These are phyloP conservation scores for Cephonodes hylas DNA, from an alignment of 2,888 invertebrate species.

Conservation along the genomic window DNA sequence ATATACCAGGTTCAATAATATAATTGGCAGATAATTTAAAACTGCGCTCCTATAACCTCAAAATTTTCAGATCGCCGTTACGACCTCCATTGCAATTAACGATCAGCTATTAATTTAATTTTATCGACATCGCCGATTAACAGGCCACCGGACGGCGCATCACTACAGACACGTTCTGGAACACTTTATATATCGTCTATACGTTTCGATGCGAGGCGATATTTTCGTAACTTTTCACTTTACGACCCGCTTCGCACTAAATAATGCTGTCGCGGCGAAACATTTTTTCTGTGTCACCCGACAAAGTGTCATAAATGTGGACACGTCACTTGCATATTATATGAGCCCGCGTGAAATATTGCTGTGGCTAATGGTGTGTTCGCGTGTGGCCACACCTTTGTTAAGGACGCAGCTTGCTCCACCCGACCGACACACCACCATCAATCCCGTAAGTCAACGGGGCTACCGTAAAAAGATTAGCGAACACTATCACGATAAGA, in stretches of 20 bases:
- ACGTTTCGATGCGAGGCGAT: constrained; percentile 20
- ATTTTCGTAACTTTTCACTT: constrained; percentile 41
- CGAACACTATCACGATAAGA: neutral
- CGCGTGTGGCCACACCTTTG: constrained; percentile 69
- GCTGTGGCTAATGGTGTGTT: constrained; percentile 65
- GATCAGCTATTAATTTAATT: constrained; percentile 6
- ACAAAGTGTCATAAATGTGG: constrained; percentile 63
- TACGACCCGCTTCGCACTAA: constrained; percentile 41
- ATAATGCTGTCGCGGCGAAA: constrained; percentile 50
- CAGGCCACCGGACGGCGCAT: neutral
- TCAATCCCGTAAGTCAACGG: neutral
- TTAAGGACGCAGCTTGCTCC: constrained; percentile 9
- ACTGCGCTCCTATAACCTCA: neutral
- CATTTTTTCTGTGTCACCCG: constrained; percentile 55
- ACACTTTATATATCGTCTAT: constrained; percentile 9
- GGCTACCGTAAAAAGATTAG: neutral
- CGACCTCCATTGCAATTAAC: neutral
- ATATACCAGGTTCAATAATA: neutral
- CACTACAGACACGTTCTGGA: neutral
- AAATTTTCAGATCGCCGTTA: neutral
- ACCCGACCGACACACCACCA: neutral
- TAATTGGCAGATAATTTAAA: neutral
- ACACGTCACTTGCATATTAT: constrained; percentile 68
- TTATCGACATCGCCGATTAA: constrained; percentile 1
- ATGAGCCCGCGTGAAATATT: constrained; percentile 67